Percentiles rank a stretch among this genome's conserved stretches.
Conservation (phyloP, 2,797 vertebrate species). For the Dipus sagitta region DNA sequence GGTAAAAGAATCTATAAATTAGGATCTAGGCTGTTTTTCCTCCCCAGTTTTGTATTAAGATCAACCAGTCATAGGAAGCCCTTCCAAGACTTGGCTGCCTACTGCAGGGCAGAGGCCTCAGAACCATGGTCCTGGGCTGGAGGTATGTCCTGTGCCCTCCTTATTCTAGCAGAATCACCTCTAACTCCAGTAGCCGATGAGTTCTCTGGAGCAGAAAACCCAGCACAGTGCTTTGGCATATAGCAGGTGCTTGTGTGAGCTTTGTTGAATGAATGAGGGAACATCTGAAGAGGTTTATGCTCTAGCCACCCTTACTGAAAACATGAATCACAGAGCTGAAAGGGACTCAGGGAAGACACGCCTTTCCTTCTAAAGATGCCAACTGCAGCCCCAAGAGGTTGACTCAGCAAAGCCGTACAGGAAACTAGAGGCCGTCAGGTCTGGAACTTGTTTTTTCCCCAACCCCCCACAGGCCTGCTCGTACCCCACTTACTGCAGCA, state of each 20-base stretch:
- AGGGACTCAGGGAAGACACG: neutral
- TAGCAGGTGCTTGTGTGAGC: neutral
- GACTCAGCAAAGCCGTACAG: slow-evolving; percentile 60
- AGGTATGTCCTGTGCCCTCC: neutral
- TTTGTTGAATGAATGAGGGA: neutral
- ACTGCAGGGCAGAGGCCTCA: neutral
- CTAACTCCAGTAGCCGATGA: neutral
- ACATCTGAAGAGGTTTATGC: neutral
- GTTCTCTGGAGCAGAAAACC: neutral
- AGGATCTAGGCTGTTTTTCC: neutral
- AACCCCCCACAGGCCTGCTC: neutral
- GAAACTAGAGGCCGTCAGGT: slow-evolving; percentile 14
- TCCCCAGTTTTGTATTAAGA: neutral
- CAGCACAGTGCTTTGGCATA: neutral
- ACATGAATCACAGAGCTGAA: slow-evolving; percentile 13
- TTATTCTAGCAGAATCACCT: neutral
- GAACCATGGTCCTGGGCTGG: neutral
- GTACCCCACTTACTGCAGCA: neutral
- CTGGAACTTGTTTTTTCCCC: neutral
- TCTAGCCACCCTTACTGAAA: neutral
- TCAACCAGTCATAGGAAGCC: neutral
- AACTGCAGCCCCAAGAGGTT: neutral
- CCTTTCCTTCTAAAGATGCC: neutral
- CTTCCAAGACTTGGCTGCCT: neutral
- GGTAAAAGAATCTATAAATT: slow-evolving; percentile 1